Evolutionary conservation across 1,140 invertebrate genomes (phyloP).

Genomic region (Bathynomus jamesi): DNA sequence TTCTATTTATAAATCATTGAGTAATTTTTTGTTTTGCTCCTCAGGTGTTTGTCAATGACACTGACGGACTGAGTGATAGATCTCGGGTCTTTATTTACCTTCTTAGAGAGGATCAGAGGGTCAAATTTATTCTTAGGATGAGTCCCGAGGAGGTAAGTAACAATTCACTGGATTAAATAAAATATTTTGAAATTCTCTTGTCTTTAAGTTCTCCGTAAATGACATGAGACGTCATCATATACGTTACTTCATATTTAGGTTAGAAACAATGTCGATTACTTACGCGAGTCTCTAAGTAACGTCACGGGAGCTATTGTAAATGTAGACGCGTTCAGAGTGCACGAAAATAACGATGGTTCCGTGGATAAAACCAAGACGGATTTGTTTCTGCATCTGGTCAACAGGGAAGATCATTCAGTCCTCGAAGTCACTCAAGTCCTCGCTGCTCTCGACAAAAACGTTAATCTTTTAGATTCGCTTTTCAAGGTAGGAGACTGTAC

Average conservation of each 20-base stretch:
- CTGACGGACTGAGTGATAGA: conserved; percentile 48
- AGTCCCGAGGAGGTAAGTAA: conserved; percentile 75
- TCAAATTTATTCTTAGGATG: conserved; percentile 81
- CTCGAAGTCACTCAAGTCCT: conserved; percentile 76
- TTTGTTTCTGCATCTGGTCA: conserved; percentile 84
- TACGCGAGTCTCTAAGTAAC: conserved; percentile 61
- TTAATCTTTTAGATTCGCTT: conserved; percentile 73
- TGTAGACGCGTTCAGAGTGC: conserved; percentile 83
- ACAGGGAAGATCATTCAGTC: conserved; percentile 80
- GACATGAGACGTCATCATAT: too few species aligned
- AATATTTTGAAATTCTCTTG: conserved; percentile 45
- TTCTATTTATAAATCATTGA: conserved; percentile 41
- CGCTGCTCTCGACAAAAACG: conserved; percentile 79
- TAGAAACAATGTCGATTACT: conserved; percentile 30
- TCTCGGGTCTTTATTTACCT: conserved; percentile 83
- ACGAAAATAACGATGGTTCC: conserved; percentile 82
- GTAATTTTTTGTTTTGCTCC: conserved; percentile 17
- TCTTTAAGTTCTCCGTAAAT: not conserved
- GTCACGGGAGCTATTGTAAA: conserved; percentile 87
- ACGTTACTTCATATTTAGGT: conserved; percentile 8
- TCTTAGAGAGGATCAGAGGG: conserved; percentile 82
- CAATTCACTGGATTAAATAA: conserved; percentile 70
- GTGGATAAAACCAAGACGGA: conserved; percentile 91
- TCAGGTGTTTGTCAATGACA: conserved; percentile 27
- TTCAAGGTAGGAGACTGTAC: conserved; percentile 59